phyloP scores from a whole-genome alignment of 2,113 vertebrate genomes.

The Strigops habroptila region DNA sequence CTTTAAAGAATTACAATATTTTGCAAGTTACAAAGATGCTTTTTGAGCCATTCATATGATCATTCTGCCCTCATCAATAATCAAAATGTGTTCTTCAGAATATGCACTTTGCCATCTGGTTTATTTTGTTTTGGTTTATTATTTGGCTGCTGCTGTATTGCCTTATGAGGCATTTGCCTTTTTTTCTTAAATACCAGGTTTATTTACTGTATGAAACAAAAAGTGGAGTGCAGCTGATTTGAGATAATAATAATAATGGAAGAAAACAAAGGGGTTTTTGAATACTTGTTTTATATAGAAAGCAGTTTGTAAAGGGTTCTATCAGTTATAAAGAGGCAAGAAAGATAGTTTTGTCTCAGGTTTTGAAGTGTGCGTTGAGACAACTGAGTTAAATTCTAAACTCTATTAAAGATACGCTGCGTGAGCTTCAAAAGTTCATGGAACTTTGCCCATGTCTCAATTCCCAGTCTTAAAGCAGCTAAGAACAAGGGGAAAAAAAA shows the following conservation, averaged over 20 bases:
- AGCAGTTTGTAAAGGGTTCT: not conserved
- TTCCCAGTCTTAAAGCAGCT: conserved; percentile 11
- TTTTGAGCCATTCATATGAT: not conserved
- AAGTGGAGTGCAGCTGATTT: not conserved
- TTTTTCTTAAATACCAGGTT: not conserved
- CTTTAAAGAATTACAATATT: not conserved
- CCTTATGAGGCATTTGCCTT: not conserved
- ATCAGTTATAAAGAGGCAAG: not conserved
- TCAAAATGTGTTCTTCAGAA: not conserved
- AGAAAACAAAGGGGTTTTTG: not conserved
- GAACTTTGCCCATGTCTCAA: not conserved
- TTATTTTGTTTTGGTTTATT: not conserved
- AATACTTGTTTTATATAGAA: not conserved
- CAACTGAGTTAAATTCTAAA: not conserved
- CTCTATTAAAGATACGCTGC: not conserved
- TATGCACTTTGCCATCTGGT: not conserved
- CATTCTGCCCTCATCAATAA: not conserved
- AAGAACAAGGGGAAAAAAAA: not conserved
- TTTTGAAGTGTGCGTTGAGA: not conserved
- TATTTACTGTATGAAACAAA: not conserved
- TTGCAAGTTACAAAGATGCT: not conserved
- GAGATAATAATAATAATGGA: not conserved
- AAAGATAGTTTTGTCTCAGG: not conserved
- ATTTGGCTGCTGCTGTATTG: not conserved
- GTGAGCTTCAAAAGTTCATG: not conserved